Evolutionary conservation across 2,113 vertebrate species (phyloP).

Genomic region (Sialia sialis): DNA sequence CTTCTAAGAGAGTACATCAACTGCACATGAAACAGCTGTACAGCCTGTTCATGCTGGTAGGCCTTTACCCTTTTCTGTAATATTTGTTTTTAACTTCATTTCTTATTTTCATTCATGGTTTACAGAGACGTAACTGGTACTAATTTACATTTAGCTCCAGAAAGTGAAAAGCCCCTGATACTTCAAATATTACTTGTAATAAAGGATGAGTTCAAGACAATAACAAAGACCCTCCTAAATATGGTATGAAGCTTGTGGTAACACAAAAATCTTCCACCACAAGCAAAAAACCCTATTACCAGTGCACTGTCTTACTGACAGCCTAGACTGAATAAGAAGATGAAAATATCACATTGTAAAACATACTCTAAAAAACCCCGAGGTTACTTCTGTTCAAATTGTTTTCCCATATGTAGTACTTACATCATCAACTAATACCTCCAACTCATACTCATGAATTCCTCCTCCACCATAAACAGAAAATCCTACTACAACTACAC

Average conservation of each 20-base stretch:
- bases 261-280: neutral
- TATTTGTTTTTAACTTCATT: neutral
- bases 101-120: neutral
- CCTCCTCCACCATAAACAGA: constrained; percentile 98
- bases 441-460: constrained; percentile 97
- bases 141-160: neutral
- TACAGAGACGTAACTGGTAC: neutral
- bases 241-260: neutral
- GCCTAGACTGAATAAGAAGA: neutral
- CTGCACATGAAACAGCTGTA: neutral
- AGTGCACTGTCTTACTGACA: neutral
- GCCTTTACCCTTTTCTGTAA: neutral
- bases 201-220: neutral
- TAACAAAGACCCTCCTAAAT: neutral
- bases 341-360: neutral
- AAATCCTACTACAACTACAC: constrained; percentile 94
- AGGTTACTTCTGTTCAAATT: neutral
- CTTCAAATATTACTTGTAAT: neutral
- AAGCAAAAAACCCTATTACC: neutral
- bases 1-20: neutral
- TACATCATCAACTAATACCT: constrained; percentile 96
- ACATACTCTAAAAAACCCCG: neutral
- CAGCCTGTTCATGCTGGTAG: neutral
- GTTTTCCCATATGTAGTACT: constrained; percentile 57
- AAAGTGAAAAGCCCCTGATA: neutral